Base-by-base conservation (phyloP, 2,888 invertebrate species). In the Drosophila niveifrons region DNA sequence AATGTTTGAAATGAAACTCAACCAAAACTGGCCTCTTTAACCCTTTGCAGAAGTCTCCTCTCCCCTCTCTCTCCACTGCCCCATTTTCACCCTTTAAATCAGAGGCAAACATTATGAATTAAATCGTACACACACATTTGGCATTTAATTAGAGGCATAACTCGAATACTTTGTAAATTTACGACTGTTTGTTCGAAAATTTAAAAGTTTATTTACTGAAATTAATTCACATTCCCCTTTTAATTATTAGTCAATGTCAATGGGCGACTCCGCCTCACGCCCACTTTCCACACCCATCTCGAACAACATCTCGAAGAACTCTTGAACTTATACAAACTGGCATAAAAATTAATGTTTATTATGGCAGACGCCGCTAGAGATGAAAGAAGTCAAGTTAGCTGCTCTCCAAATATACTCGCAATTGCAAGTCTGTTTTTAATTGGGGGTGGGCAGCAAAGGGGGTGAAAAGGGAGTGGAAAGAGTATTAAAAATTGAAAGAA, bases 271-370 rank as follows among this genome's bases (percentile, higher is more conserved):
- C 31, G 10, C 31, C 4, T 3, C 34, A 3, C 17, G 8, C 7
- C 11, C 36, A 23, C 10, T 23, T 4, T 18, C n/a, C 39, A 0
- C 23, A 0, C 23, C 23, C 52, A 2, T 15, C 10, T 1, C 15
- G n/a, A n/a, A n/a, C 23, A 23, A 23, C 15, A 36, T 36, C 23
- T 9, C n/a, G 13, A 62, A 41, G 48, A 68, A 62, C 72, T 72
- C 62, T 34, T 31, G 31, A 78, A 78, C 78, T 78, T 56, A 48
- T 61, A 50, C 67, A 64, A 75, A 75, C 48, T 75, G 59, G 15
- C 78, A 78, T 75, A 78, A 75, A 78, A 61, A 73, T 72, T 61
- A 73, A 75, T 78, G 73, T 64, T 71, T 71, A 71, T 71, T 71
- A 71, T 71, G 44, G 57, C 72, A 57, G 71, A 77, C 73, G 23